These are phyloP conservation scores for Brienomyrus longianalis DNA, from an alignment of 2,113 vertebrate species.

Conservation along the genomic window DNA sequence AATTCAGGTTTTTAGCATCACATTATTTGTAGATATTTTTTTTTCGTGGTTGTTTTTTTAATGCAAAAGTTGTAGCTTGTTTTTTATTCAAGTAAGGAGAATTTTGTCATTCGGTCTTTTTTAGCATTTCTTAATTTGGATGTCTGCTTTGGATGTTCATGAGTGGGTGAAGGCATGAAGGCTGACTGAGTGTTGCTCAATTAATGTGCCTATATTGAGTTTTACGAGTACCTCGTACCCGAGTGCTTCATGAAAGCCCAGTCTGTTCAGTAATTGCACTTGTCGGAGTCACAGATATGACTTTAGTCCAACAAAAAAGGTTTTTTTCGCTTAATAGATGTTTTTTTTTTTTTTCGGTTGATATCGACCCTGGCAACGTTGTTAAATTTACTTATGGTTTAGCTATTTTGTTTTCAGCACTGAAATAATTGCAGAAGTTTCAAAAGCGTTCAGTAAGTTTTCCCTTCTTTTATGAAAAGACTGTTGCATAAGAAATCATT, in stretches of 20 bases:
- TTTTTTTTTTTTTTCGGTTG: background rate
- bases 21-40: background rate
- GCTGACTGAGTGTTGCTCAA: background rate
- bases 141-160: background rate
- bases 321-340: background rate
- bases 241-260: background rate
- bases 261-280: background rate
- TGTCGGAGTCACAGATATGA: background rate
- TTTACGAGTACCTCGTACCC: no score
- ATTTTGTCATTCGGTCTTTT: background rate
- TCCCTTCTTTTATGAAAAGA: background rate
- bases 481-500: background rate
- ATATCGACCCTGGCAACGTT: conserved; percentile 2
- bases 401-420: background rate
- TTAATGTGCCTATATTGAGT: background rate
- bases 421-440: background rate
- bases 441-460: background rate
- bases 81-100: background rate
- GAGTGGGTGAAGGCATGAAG: background rate
- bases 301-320: background rate
- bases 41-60: background rate
- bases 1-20: background rate
- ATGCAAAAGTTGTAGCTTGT: background rate
- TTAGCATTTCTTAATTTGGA: background rate
- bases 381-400: background rate